Evolutionary conservation across 2,888 invertebrate species (phyloP).

Genomic region (Erebia palarica): DNA sequence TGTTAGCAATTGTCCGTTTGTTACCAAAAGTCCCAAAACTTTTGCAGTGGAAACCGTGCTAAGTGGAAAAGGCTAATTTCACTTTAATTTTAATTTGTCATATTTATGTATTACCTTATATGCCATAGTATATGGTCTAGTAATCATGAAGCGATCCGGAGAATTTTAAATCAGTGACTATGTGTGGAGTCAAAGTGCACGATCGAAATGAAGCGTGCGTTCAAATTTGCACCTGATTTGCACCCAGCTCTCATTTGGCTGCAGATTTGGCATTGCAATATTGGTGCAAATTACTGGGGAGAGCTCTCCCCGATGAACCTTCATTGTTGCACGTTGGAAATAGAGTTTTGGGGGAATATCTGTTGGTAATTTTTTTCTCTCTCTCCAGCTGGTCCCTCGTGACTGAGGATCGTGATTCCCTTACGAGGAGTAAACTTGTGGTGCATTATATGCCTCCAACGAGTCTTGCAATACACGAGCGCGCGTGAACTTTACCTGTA

Average conservation of each 20-base stretch:
- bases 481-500: too few relatives aligned
- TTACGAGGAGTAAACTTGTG: too few relatives aligned
- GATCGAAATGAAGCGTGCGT: conserved; percentile 5
- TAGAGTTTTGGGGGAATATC: neutral
- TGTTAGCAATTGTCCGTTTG: too few relatives aligned
- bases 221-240: conserved; percentile 16
- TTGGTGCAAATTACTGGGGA: conserved; percentile 1
- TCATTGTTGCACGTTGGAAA: neutral
- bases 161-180: conserved; percentile 8
- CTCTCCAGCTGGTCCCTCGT: too few relatives aligned
- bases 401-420: too few relatives aligned
- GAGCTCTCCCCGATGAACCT: conserved; percentile 3
- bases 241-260: neutral
- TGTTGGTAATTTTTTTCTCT: neutral
- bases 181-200: neutral
- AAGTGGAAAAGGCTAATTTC: too few relatives aligned
- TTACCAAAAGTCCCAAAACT: too few relatives aligned
- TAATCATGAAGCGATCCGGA: conserved; percentile 3
- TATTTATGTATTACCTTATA: too few relatives aligned
- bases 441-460: too few relatives aligned
- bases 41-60: too few relatives aligned
- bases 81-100: too few relatives aligned
- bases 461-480: too few relatives aligned
- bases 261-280: neutral
- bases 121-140: neutral